Base-by-base conservation (phyloP, 2,888 invertebrate genomes). In the Sarcophaga rosellei region DNA sequence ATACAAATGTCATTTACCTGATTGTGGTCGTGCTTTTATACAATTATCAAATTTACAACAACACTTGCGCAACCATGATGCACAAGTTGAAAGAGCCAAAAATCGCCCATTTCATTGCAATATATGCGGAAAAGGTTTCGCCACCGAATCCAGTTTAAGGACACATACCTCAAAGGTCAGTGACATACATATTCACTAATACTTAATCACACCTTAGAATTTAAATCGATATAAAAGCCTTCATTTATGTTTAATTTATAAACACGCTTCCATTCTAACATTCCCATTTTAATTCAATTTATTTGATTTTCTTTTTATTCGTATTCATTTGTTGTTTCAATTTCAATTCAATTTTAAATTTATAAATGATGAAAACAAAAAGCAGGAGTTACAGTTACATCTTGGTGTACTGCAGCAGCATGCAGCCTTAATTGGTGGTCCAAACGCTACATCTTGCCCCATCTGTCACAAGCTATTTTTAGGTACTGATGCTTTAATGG, bases 151-250 rank as follows among this genome's bases (percentile, higher is more conserved):
- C 93, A 98, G 98, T 93, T 95, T 99, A 89, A 95, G 98, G 93
- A 98, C 98, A 86, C 99, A 99, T 93, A 98, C 98, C 91, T 97
- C 98, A 93, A 99, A 99, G 98, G 99, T 99, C 95, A 95, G 96
- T 96, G 63, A 63, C 15, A 3, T 23, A 47, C 15, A 3, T 23
- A 47, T 44, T 35, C 35, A 8, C 8, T 10, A 35, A 35, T 35
- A 35, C 2, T 35, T 35, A 35, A 35, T 35, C 2, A 8, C 35
- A 35, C 2, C 35, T 35, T 59, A 45, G 57, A 70, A 8, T 17
- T 53, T 53, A 35, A 35, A 10, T 10, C 35, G 35, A 35, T 8
- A 35, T 35, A 35, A 35, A 35, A 35, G 35, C 8, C 8, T 35
- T 35, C 35, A 8, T 35, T 35, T 35, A 35, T 2, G 35, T 35